Evolutionary conservation across 2,797 vertebrate species (phyloP).

Genomic region (Diglossa cyanea): DNA sequence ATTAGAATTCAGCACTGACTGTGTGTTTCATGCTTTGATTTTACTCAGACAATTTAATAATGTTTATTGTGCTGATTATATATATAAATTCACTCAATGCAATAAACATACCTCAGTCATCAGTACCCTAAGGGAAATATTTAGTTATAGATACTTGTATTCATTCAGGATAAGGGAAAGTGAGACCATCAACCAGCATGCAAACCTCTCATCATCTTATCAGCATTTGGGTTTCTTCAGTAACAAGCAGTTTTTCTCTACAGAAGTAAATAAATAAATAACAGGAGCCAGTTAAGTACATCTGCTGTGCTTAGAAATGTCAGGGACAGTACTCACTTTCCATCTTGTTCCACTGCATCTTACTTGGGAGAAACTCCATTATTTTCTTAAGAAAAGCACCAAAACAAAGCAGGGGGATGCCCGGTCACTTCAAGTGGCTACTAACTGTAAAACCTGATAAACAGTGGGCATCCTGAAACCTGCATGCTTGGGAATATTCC

Average conservation of each 20-base stretch:
- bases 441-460: not conserved
- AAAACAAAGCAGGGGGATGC: not conserved
- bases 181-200: slow-evolving; percentile 47
- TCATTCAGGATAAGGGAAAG: slow-evolving; percentile 63
- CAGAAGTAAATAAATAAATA: slow-evolving; percentile 24
- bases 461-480: not conserved
- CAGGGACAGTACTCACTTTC: not conserved
- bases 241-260: not conserved
- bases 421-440: rapidly evolving
- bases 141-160: slow-evolving; percentile 67
- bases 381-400: not conserved
- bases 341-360: not conserved
- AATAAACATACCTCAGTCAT: slow-evolving; percentile 66
- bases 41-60: slow-evolving; percentile 75
- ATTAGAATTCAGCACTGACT: slow-evolving; percentile 72
- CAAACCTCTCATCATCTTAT: slow-evolving; percentile 60
- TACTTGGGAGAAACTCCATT: not conserved
- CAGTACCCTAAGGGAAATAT: slow-evolving; percentile 56
- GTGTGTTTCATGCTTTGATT: slow-evolving; percentile 70
- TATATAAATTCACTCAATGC: slow-evolving; percentile 71
- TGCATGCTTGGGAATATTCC: not conserved
- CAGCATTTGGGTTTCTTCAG: slow-evolving; percentile 5
- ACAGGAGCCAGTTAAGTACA: not conserved
- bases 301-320: not conserved
- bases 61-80: slow-evolving; percentile 77